Conservation (phyloP, 2,113 vertebrate species). For the Micronycteris hirsuta region DNA sequence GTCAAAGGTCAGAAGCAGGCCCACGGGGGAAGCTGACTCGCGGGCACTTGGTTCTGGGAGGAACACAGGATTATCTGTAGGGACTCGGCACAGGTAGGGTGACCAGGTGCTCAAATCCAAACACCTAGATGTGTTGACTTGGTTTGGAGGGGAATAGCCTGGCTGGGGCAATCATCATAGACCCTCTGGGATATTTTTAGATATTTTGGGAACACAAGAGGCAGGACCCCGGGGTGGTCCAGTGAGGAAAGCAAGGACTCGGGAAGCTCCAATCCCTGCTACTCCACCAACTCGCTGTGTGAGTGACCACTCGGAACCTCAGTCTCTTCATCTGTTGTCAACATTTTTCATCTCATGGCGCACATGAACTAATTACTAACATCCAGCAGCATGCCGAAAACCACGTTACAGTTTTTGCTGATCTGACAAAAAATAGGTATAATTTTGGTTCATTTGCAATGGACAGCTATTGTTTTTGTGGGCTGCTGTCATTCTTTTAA, state of each 20-base stretch:
- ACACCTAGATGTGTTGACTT: not conserved
- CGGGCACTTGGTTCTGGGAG: not conserved
- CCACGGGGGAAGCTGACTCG: not conserved
- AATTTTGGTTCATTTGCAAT: too few relatives aligned
- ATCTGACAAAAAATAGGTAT: too few relatives aligned
- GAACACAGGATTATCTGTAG: not conserved
- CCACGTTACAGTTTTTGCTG: too few relatives aligned
- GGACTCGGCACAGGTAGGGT: not conserved
- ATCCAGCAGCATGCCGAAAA: too few relatives aligned
- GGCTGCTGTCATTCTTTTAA: too few relatives aligned
- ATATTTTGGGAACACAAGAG: not conserved
- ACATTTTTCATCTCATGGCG: too few relatives aligned
- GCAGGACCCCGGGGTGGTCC: not conserved
- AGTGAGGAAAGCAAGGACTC: not conserved
- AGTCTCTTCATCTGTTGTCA: not conserved
- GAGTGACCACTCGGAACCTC: not conserved
- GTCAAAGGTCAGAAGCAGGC: not conserved
- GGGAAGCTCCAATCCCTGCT: not conserved
- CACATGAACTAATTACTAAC: too few relatives aligned
- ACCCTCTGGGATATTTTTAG: not conserved
- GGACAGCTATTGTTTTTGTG: too few relatives aligned
- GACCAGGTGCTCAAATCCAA: not conserved
- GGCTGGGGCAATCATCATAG: accelerated
- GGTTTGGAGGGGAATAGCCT: not conserved
- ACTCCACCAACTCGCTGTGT: not conserved